Conservation (phyloP, 2,113 vertebrate genomes). For the Heptranchias perlo region DNA sequence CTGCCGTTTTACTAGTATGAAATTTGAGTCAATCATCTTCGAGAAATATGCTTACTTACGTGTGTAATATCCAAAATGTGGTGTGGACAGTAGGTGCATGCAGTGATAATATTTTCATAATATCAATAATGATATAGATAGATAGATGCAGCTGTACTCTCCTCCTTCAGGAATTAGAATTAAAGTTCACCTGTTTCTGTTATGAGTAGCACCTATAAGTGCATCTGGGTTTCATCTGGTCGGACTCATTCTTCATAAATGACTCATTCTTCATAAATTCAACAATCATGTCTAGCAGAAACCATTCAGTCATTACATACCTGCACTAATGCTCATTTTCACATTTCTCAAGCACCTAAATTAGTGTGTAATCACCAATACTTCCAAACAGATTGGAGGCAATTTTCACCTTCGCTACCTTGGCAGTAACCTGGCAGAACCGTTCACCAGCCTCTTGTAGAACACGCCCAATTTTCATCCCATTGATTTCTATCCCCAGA, state of each 20-base stretch:
- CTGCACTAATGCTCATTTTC: not conserved
- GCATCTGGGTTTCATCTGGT: not conserved
- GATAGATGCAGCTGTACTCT: not conserved
- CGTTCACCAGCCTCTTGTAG: too few species aligned
- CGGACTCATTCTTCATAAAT: not conserved
- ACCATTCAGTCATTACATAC: not conserved
- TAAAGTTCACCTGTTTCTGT: not conserved
- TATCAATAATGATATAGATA: not conserved
- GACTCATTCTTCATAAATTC: too few species aligned
- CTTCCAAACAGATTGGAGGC: not conserved
- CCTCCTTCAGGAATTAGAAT: not conserved
- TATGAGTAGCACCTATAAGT: not conserved
- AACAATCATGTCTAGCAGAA: not conserved
- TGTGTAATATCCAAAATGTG: not conserved
- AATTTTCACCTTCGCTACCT: not conserved
- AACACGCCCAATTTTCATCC: too few species aligned
- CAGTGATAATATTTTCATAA: not conserved
- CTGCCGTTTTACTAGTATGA: not conserved
- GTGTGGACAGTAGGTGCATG: not conserved
- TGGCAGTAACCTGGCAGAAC: not conserved
- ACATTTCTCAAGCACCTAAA: not conserved
- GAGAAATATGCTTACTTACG: not conserved
- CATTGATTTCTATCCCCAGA: not conserved
- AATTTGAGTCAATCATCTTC: too few species aligned
- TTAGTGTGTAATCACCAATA: not conserved